phyloP scores from a whole-genome alignment of 2,113 vertebrate species.

The Oryctolagus cuniculus region mOryCun1.1 NC_091441.1:21885001-21885500 shows the following conservation, averaged over 20 bases:
- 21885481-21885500: neutral
- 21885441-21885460: too few species aligned
- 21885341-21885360: neutral
- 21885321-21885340: neutral
- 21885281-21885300: constrained; percentile 4
- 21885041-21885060: neutral
- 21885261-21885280: neutral
- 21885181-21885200: constrained; percentile 5
- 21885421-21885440: neutral
- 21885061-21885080: neutral
- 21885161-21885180: constrained; percentile 35
- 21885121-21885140: constrained; percentile 18
- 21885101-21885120: neutral
- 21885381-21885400: neutral
- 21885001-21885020: neutral
- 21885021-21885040: neutral
- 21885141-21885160: constrained; percentile 33
- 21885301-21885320: constrained; percentile 2
- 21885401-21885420: neutral
- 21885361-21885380: neutral
- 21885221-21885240: neutral
- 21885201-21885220: neutral
- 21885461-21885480: neutral
- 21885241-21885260: constrained; percentile 32
- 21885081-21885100: neutral